Base-by-base conservation (phyloP, 2,888 invertebrate species). In the Reticulitermes lucifugus region DNA sequence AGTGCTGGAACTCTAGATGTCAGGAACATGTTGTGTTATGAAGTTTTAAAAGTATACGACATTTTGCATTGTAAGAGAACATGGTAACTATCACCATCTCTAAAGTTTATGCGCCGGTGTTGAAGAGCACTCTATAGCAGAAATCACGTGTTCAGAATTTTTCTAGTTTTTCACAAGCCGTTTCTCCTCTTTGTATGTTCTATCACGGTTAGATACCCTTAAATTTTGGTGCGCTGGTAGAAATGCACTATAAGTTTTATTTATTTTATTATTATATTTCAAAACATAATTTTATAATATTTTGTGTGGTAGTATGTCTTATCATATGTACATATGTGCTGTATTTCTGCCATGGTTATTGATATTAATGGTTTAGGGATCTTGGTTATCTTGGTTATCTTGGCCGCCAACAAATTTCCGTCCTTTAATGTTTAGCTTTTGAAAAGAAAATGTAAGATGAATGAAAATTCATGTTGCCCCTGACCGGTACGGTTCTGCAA, bases 401-500 rank as follows among this genome's bases (percentile, higher is more conserved):
- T 73, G 73, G 73, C 73, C 73, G 14, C 29, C 73, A 73, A 73
- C 73, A 73, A 73, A 18, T 73, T 73, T 35, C 35, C 73, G 73
- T 73, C 73, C 73, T 73, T 81, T 81, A 81, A 81, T 81, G 65
- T 81, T 81, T 60, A 81, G 81, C 43, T 43, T 81, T 81, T 59
- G 81, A 81, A 81, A 81, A 60, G 55, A 70, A 81, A 81, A 81
- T 81, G 70, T 81, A 81, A 81, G 81, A 81, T 60, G 81, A 60
- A 81, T 41, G 60, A 65, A 60, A 81, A 81, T 81, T 81, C 81
- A 81, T 81, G 81, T 81, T 81, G 81, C 81, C 81, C 81, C 81
- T 81, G 81, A 60, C 80, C 59, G 60, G 55, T 80, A 41, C 65
- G 81, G 81, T 81, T 81, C 77, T 84, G 84, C 84, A 84, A 84